Conservation (phyloP, 1,140 invertebrate genomes). For the Chlorops oryzae region DNA sequence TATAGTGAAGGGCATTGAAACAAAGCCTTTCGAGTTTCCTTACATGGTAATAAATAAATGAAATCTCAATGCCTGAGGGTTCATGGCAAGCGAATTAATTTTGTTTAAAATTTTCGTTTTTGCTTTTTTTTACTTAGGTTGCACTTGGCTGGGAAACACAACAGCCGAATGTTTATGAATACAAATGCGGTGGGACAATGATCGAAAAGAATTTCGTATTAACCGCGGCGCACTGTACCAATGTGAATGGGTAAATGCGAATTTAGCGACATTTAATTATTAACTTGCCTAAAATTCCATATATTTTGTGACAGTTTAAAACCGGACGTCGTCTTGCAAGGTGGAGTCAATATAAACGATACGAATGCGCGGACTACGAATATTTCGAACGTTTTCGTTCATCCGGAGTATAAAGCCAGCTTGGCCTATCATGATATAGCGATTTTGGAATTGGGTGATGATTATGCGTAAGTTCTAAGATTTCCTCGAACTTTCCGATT, state of each 20-base stretch:
- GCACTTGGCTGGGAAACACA: slow-evolving; percentile 14
- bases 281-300: not conserved
- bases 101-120: no score
- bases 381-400: slow-evolving; percentile 45
- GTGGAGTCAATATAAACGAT: slow-evolving; percentile 10
- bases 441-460: slow-evolving; percentile 41
- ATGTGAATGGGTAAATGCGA: slow-evolving; percentile 10
- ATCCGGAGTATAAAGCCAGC: slow-evolving; percentile 49
- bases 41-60: slow-evolving; percentile 12
- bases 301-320: slow-evolving; percentile 5
- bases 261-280: not conserved
- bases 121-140: no score
- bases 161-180: slow-evolving; percentile 2
- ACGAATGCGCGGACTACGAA: slow-evolving; percentile 17
- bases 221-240: slow-evolving; percentile 52
- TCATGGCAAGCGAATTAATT: no score
- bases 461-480: no score
- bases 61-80: no score
- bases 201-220: slow-evolving; percentile 43
- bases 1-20: no score
- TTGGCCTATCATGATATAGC: slow-evolving; percentile 51
- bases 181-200: slow-evolving; percentile 15
- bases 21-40: slow-evolving; percentile 11
- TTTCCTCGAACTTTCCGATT: no score
- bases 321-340: slow-evolving; percentile 10